Evolutionary conservation across 2,888 invertebrate genomes (phyloP), one percentile per base, ranked within the genome.

Genomic region (Dynastes grantii): DNA sequence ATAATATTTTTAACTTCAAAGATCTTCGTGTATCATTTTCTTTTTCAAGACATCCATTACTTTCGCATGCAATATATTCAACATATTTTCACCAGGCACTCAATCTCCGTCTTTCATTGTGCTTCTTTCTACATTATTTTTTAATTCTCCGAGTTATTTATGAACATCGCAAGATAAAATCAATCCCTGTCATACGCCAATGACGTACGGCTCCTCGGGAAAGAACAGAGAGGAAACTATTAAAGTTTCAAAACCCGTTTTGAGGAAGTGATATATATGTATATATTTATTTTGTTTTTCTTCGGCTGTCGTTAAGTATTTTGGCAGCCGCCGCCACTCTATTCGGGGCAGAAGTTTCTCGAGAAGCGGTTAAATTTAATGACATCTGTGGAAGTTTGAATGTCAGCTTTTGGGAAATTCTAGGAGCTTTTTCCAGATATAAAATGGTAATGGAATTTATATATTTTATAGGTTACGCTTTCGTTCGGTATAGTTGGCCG

Each of bases 211-310:
- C 13, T 16, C 13, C 8, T 29, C 11, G 32, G 32, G 32, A 9
- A 45, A n/a, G 63, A 49, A 61, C 13, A 45, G 22, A 32, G 73
- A 71, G 55, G 61, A 75, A 75, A 75, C 61, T 40, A 75, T 75
- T 75, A 75, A 75, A 75, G 58, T 75, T 75, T 49, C 61, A 75
- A 63, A 45, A 63, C 45, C 27, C 73, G 11, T 37, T 75, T 67
- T 61, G 73, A 61, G 73, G 73, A 75, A 63, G 73, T 27, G 61
- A 75, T 75, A 58, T 68, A 68, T 61, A 49, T 45, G 45, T 45
- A 45, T 8, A 45, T 45, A 45, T 45, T 45, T 45, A 45, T 75
- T 61, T 49, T 61, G 40, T 75, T 58, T 75, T 61, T 75, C 45
- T 75, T 75, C 40, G 73, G 61, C 4, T 16, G 71, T 45, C 61